Base-by-base conservation (phyloP, 2,113 vertebrate genomes). In the Malurus alboscapulatus region DNA sequence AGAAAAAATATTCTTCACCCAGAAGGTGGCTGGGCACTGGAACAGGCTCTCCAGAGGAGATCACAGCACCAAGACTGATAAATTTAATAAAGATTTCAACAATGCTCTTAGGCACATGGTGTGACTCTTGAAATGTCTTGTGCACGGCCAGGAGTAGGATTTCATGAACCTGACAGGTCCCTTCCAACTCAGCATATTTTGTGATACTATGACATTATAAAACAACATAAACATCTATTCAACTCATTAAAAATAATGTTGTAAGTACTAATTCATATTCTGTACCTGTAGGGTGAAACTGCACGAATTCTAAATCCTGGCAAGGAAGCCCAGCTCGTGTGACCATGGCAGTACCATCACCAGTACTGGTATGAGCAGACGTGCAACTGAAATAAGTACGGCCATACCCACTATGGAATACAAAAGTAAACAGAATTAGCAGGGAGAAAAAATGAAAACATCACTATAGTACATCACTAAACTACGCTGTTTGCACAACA, bases 281-380 rank as follows among this genome's bases (percentile, higher is more conserved):
- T 93, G 96, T 97, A 99, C 99, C 99, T 97, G 99, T 99, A 69
- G 99, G 99, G 95, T 99, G 99, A 93, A 99, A 99, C 98, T 99
- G 99, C 48, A 99, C 98, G 68, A 99, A 99, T 96, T 99, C 99
- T 68, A 99, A 92, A 92, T 99, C 99, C 97, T 99, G 99, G 96
- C 99, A 99, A 78, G 99, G 98, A 66, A 99, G 98, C 10, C 99
- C 99, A 27, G 99, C 99, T 92, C 99, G 98, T 58, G 99, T 99
- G 74, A 99, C 97, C 99, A 99, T 99, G 25, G 99, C 99, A 8
- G 97, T 99, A 59, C 99, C 99, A 3, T 99, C 99, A 26, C 99
- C 99, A 1, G 99, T 99, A 86, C 97, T 98, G 17, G 99, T 99
- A 95, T 99, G 99, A 44, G 99, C 99, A 27, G 99, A 99, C 0